Percentiles rank a stretch among this genome's conserved stretches.
These are phyloP conservation scores for Silvanus unidentatus DNA, from an alignment of 2,888 invertebrate genomes.

Conservation along the genomic window DNA sequence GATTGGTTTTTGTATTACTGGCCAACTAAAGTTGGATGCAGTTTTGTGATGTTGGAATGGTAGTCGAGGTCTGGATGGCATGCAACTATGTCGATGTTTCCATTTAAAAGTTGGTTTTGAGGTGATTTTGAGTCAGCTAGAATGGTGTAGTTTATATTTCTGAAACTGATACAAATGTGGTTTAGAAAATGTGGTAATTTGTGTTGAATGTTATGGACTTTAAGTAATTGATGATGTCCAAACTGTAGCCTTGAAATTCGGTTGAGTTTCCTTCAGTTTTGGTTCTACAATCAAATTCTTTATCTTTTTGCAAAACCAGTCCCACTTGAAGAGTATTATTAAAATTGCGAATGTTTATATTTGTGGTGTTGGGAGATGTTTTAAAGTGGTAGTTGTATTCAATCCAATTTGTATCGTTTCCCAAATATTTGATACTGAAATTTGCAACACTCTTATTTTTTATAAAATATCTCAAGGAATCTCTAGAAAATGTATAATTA, in stretches of 20 bases:
- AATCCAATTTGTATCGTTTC: constrained; percentile 13
- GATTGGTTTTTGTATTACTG: neutral
- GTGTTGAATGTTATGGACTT: neutral
- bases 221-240: constrained; percentile 13
- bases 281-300: constrained; percentile 15
- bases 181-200: neutral
- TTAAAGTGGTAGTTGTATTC: constrained; percentile 20
- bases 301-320: neutral
- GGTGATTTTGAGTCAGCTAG: neutral
- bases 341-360: neutral
- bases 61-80: neutral
- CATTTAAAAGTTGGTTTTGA: neutral
- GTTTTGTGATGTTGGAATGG: neutral
- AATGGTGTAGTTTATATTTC: neutral
- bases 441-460: constrained; percentile 14
- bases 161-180: neutral
- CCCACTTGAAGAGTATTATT: constrained; percentile 1
- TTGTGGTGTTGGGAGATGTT: neutral
- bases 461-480: constrained; percentile 13
- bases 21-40: neutral
- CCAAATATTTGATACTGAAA: constrained; percentile 8
- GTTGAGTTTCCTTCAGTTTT: constrained; percentile 1
- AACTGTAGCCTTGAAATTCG: constrained; percentile 13
- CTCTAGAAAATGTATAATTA: too few species aligned
- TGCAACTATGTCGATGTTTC: neutral